Evolutionary conservation across 2,113 vertebrate species (phyloP).

Genomic region (Tragelaphus imberbis): DNA sequence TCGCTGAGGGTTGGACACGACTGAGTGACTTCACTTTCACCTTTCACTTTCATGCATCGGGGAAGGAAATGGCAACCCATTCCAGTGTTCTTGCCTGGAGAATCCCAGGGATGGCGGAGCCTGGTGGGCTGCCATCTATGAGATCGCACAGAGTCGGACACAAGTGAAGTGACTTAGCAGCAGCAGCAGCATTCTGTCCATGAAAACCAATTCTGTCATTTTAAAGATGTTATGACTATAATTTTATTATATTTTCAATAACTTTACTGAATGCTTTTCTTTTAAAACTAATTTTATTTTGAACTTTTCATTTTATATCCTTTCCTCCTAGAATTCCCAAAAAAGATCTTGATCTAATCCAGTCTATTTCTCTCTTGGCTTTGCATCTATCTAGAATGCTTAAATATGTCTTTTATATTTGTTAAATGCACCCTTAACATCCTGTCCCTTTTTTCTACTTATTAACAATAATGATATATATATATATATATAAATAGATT

Average conservation of each 20-base stretch:
- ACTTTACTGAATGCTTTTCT: neutral
- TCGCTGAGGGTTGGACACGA: too few species aligned
- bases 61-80: too few species aligned
- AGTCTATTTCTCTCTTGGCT: neutral
- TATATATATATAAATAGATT: conserved; percentile 23
- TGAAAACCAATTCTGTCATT: conserved; percentile 22
- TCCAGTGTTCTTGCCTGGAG: too few species aligned
- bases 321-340: neutral
- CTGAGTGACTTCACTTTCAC: too few species aligned
- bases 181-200: neutral
- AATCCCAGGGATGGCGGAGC: too few species aligned
- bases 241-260: neutral
- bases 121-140: too few species aligned
- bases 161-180: too few species aligned
- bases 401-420: neutral
- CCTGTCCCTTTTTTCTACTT: neutral
- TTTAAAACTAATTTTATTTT: conserved; percentile 13
- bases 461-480: conserved; percentile 36
- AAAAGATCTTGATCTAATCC: neutral
- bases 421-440: neutral
- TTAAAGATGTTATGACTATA: neutral
- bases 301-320: neutral
- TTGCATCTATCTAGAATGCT: conserved; percentile 4
- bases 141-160: too few species aligned
- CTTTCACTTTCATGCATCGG: too few species aligned